These are phyloP conservation scores for Notarius lentiginosus DNA, from an alignment of 2,113 vertebrate genomes.

Conservation along the genomic window DNA sequence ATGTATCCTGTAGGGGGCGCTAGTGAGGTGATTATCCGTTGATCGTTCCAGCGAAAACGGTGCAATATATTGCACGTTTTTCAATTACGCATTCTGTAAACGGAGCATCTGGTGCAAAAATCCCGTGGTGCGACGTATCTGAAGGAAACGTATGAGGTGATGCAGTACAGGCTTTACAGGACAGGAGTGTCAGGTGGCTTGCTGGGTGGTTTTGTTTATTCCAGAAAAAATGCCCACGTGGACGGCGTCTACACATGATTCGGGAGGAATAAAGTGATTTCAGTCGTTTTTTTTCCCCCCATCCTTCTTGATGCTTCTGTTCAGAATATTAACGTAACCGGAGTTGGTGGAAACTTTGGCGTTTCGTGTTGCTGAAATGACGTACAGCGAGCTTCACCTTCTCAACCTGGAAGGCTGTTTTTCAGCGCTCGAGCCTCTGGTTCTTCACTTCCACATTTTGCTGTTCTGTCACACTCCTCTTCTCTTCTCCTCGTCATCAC, in stretches of 20 bases:
- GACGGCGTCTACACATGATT: not conserved
- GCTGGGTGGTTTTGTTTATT: not conserved
- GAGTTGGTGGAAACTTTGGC: not conserved
- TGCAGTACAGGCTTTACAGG: not conserved
- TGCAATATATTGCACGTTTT: no score
- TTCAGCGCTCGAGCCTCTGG: not conserved
- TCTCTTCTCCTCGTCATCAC: slow-evolving; percentile 2
- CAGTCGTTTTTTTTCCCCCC: not conserved
- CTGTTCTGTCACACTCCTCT: slow-evolving; percentile 16
- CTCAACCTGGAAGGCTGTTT: not conserved
- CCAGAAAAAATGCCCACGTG: not conserved
- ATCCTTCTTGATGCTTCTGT: not conserved
- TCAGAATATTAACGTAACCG: not conserved
- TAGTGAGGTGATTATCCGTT: no score
- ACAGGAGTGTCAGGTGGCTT: not conserved
- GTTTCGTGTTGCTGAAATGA: not conserved
- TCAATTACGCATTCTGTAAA: no score
- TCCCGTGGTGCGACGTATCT: no score
- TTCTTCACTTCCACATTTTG: slow-evolving; percentile 33
- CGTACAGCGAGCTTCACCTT: not conserved
- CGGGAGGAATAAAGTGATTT: not conserved
- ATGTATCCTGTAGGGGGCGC: no score
- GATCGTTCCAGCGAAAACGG: no score
- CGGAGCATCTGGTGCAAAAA: no score
- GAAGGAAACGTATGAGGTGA: no score